Conservation (phyloP, 64 coral and sea anemone species). For the Acropora tenuis region DNA sequence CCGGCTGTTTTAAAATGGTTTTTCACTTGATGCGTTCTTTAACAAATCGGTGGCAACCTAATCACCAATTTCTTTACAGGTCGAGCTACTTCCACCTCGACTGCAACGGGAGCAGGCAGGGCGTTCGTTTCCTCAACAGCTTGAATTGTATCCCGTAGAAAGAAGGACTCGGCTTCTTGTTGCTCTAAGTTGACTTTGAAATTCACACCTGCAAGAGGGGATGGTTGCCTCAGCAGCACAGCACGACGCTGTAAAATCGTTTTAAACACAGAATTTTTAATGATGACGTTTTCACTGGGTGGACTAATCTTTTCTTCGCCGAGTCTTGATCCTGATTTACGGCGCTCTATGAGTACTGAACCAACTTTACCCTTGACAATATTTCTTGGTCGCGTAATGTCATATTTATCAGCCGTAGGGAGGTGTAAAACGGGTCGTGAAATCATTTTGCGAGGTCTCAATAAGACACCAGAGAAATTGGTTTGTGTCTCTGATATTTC, state of each 20-base stretch:
- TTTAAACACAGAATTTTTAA: constrained; percentile 30
- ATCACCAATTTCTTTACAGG: constrained; percentile 29
- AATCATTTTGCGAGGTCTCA: not conserved
- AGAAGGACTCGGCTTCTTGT: not conserved
- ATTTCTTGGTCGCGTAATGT: not conserved
- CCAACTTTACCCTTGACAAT: constrained; percentile 14
- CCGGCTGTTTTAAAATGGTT: too few relatives aligned
- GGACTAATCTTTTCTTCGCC: not conserved
- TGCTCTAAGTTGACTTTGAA: constrained; percentile 21
- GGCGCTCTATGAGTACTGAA: not conserved
- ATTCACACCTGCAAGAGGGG: constrained; percentile 11
- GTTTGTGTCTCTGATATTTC: not conserved
- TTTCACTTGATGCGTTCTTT: not conserved
- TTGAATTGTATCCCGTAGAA: not conserved
- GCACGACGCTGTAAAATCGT: not conserved
- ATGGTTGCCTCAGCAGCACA: constrained; percentile 7
- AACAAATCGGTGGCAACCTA: constrained; percentile 31
- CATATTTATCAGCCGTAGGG: constrained; percentile 38
- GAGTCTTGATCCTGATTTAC: not conserved
- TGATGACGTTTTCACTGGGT: not conserved
- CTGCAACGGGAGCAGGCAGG: not conserved
- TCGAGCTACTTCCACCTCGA: not conserved
- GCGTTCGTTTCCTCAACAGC: constrained; percentile 24
- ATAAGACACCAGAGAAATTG: not conserved
- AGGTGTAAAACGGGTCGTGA: constrained; percentile 16